A percentile compares a stretch with the other conserved stretches of the same genome.
These are phyloP conservation scores for Quadriops clusia DNA, from an alignment of 2,888 invertebrate species.

Conservation along the genomic window DNA sequence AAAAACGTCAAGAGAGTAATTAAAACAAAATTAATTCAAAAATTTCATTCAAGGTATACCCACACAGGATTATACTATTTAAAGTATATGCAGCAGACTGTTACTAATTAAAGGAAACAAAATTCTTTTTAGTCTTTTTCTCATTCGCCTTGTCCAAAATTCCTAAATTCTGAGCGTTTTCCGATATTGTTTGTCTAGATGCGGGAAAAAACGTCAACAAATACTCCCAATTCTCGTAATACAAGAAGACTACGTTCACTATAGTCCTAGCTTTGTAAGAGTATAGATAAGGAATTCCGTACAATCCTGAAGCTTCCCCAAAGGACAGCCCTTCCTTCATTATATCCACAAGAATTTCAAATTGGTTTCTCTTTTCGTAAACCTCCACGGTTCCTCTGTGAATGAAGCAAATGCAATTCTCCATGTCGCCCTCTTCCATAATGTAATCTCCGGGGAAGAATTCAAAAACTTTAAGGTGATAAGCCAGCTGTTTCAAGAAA, in stretches of 20 bases:
- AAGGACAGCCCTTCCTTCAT: slow-evolving; percentile 15
- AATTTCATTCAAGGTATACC: too few species aligned
- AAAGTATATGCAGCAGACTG: too few species aligned
- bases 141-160: too few species aligned
- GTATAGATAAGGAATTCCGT: slow-evolving; percentile 14
- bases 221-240: slow-evolving; percentile 17
- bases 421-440: slow-evolving; percentile 41
- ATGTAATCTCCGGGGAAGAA: slow-evolving; percentile 43
- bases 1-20: too few species aligned
- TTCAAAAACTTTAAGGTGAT: slow-evolving; percentile 41
- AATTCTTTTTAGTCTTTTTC: too few species aligned
- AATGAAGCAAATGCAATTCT: slow-evolving; percentile 44
- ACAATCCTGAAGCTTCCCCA: slow-evolving; percentile 22
- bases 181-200: slow-evolving; percentile 14
- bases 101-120: too few species aligned
- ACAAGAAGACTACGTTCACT: slow-evolving; percentile 18
- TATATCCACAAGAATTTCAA: slow-evolving; percentile 9
- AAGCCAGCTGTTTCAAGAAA: slow-evolving; percentile 39
- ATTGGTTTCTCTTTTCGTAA: slow-evolving; percentile 12
- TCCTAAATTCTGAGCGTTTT: too few species aligned
- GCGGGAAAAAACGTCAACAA: slow-evolving; percentile 22
- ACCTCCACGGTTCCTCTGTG: slow-evolving; percentile 39
- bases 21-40: too few species aligned
- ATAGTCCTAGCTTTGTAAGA: slow-evolving; percentile 19
- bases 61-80: too few species aligned